These are phyloP conservation scores for Beris morrisii DNA, from an alignment of 2,888 invertebrate genomes.

Conservation along the genomic window DNA sequence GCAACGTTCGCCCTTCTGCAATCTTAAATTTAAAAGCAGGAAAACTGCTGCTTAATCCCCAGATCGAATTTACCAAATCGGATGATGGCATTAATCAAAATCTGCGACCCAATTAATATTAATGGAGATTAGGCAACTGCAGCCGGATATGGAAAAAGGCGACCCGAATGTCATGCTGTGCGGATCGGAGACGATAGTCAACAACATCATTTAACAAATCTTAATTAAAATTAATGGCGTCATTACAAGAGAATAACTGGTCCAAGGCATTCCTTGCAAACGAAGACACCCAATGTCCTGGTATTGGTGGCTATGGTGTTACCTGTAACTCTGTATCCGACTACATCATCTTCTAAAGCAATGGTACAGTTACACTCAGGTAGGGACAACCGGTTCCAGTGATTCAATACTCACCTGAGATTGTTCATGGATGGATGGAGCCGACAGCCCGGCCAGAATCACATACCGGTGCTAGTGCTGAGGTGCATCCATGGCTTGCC, in stretches of 20 bases:
- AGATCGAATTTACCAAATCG: constrained; percentile 1
- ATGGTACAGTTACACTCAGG: constrained; percentile 18
- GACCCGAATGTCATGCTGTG: constrained; percentile 9
- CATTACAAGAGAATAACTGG: constrained; percentile 38
- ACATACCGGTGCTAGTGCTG: too few relatives aligned
- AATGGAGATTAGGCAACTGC: constrained; percentile 31
- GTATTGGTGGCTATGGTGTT: too few relatives aligned
- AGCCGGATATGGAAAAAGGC: constrained; percentile 11
- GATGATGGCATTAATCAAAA: constrained; percentile 35
- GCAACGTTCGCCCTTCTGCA: constrained; percentile 9
- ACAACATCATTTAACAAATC: constrained; percentile 40
- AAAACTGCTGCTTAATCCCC: constrained; percentile 10
- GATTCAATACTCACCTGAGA: constrained; percentile 17
- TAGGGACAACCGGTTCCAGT: constrained; percentile 16
- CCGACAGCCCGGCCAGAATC: background rate
- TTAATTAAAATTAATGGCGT: constrained; percentile 41
- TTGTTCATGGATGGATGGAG: constrained; percentile 19
- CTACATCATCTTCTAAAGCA: background rate
- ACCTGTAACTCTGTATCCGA: too few relatives aligned
- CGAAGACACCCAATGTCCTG: too few relatives aligned
- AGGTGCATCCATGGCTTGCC: too few relatives aligned
- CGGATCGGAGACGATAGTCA: constrained; percentile 24
- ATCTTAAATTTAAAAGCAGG: constrained; percentile 21
- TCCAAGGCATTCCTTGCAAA: constrained; percentile 6
- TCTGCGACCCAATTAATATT: constrained; percentile 38